Percentiles rank a stretch among this genome's conserved stretches.
These are phyloP conservation scores for Paracentrotus lividus DNA, from an alignment of 53 echinoderm and acorn worm species.

Conservation along the genomic window DNA sequence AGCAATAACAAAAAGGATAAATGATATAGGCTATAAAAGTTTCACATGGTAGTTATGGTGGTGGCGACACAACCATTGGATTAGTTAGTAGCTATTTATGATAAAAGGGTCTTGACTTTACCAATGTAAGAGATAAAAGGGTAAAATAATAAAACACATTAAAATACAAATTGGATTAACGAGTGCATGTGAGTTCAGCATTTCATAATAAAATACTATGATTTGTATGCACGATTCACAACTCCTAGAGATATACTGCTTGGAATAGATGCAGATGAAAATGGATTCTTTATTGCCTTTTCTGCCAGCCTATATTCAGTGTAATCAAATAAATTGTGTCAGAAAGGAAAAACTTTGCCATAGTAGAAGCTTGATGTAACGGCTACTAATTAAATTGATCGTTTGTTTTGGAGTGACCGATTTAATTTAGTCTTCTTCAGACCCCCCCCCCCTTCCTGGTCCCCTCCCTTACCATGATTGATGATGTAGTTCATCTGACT, in stretches of 20 bases:
- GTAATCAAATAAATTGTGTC: background rate
- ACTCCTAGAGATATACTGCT: too few relatives aligned
- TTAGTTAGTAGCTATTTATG: background rate
- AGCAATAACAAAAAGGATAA: background rate
- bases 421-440: background rate
- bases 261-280: background rate
- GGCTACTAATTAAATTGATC: background rate
- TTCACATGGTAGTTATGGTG: background rate
- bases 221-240: too few relatives aligned
- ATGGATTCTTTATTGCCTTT: background rate
- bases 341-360: background rate
- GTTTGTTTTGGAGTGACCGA: background rate
- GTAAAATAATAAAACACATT: too few relatives aligned
- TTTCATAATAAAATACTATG: too few relatives aligned
- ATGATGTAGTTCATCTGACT: constrained; percentile 30
- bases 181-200: too few relatives aligned
- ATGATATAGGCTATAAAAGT: background rate
- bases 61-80: background rate
- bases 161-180: too few relatives aligned
- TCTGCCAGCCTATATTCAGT: background rate
- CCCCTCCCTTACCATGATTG: background rate
- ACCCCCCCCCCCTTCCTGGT: background rate
- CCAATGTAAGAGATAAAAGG: background rate
- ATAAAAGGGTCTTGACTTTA: background rate
- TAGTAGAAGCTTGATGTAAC: background rate